Evolutionary conservation across 2,113 vertebrate genomes (phyloP).

Genomic region (Gymnogyps californianus): DNA sequence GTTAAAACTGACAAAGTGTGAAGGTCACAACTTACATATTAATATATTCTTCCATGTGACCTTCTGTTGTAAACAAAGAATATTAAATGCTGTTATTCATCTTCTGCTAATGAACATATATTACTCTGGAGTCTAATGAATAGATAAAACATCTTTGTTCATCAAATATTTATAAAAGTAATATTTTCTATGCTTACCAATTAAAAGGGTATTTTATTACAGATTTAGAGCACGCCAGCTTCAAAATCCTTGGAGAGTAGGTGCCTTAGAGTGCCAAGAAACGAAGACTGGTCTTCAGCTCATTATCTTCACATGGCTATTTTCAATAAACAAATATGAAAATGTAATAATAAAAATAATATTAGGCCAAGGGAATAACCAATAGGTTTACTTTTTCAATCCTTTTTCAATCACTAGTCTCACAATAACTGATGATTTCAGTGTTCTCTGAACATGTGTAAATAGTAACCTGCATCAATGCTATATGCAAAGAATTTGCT

Average conservation of each 20-base stretch:
- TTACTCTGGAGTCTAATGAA: constrained; percentile 70
- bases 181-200: constrained; percentile 69
- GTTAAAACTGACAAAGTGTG: constrained; percentile 38
- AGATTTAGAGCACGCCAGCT: not conserved
- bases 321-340: not conserved
- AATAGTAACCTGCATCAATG: not conserved
- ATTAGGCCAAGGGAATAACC: not conserved
- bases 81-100: constrained; percentile 72
- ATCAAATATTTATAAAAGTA: constrained; percentile 83
- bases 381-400: not conserved
- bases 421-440: not conserved
- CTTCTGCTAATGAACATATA: constrained; percentile 71
- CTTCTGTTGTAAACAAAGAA: constrained; percentile 77
- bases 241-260: not conserved
- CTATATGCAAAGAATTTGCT: not conserved
- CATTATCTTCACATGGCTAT: not conserved
- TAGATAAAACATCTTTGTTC: constrained; percentile 67
- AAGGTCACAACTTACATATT: constrained; percentile 70
- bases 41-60: constrained; percentile 67
- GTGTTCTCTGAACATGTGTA: not conserved
- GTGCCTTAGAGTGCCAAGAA: not conserved
- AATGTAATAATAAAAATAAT: not conserved
- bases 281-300: not conserved
- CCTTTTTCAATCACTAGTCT: not conserved
- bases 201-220: constrained; percentile 56